phyloP scores from a whole-genome alignment of 2,888 invertebrate genomes.

The Protodeltote pygarga region DNA sequence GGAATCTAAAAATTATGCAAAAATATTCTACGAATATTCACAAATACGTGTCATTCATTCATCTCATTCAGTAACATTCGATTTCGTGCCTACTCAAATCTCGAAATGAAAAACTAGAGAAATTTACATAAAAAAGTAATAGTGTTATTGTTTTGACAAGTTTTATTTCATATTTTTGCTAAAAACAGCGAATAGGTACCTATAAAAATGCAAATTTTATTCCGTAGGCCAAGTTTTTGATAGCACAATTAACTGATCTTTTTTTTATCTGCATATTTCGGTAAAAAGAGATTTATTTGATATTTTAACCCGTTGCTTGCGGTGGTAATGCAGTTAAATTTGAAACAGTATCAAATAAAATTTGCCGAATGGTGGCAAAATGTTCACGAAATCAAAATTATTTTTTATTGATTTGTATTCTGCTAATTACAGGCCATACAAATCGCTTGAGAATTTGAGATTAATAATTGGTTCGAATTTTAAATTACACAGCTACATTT shows the following conservation, averaged over 20 bases:
- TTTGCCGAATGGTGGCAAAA: too few species aligned
- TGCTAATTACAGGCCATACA: too few species aligned
- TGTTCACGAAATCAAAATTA: too few species aligned
- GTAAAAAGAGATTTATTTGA: constrained; percentile 1
- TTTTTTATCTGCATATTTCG: not conserved
- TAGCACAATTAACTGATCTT: not conserved
- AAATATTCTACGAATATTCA: constrained; percentile 4
- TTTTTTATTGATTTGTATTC: too few species aligned
- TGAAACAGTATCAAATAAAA: too few species aligned
- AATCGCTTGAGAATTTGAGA: too few species aligned
- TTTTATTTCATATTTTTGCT: too few species aligned
- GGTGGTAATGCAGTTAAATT: too few species aligned
- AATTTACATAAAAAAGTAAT: not conserved
- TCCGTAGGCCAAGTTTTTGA: not conserved
- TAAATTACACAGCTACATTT: too few species aligned
- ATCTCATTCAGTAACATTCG: not conserved
- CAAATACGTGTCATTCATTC: not conserved
- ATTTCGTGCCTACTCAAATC: not conserved
- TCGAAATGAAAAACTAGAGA: not conserved
- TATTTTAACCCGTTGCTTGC: constrained; percentile 4
- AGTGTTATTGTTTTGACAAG: constrained; percentile 7
- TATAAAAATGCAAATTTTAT: constrained; percentile 6
- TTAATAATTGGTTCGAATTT: too few species aligned
- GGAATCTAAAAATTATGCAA: constrained; percentile 15
- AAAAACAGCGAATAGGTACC: not conserved